These are phyloP conservation scores for Rhorus exstirpatorius DNA, from an alignment of 2,888 invertebrate species.

Conservation along the genomic window DNA sequence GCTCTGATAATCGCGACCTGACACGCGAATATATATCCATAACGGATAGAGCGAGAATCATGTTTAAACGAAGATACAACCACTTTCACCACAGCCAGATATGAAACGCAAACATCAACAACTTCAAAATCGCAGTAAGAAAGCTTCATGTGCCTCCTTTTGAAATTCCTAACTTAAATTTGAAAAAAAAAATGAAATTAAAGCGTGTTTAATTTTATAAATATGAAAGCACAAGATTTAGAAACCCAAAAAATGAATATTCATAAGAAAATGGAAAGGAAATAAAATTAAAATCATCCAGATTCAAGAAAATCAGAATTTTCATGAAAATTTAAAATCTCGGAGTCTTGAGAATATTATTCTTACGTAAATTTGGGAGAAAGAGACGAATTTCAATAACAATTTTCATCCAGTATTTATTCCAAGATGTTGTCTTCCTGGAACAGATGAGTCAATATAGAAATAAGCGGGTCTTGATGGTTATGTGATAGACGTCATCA, in stretches of 20 bases:
- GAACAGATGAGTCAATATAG: background rate
- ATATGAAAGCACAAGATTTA: too few species aligned
- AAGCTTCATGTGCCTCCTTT: too few species aligned
- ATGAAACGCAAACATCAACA: too few species aligned
- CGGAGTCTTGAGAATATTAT: background rate
- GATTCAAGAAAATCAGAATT: too few species aligned
- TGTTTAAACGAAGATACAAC: conserved; percentile 11
- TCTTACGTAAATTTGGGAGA: background rate
- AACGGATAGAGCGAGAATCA: conserved; percentile 27
- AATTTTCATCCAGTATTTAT: background rate
- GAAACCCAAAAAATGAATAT: too few species aligned
- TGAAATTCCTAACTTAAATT: too few species aligned
- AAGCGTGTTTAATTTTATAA: too few species aligned
- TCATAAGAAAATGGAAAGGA: too few species aligned
- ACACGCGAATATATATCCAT: conserved; percentile 54
- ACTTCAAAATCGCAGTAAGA: too few species aligned
- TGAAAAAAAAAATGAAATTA: too few species aligned
- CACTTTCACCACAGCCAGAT: background rate
- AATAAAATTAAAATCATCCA: too few species aligned
- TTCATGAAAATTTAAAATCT: too few species aligned
- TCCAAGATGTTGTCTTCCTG: background rate
- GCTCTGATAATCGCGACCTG: conserved; percentile 47
- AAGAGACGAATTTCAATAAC: background rate
- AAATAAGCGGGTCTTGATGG: background rate
- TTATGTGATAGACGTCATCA: conserved; percentile 12